Conservation (phyloP, 2,113 vertebrate species). For the Perca fluviatilis region DNA sequence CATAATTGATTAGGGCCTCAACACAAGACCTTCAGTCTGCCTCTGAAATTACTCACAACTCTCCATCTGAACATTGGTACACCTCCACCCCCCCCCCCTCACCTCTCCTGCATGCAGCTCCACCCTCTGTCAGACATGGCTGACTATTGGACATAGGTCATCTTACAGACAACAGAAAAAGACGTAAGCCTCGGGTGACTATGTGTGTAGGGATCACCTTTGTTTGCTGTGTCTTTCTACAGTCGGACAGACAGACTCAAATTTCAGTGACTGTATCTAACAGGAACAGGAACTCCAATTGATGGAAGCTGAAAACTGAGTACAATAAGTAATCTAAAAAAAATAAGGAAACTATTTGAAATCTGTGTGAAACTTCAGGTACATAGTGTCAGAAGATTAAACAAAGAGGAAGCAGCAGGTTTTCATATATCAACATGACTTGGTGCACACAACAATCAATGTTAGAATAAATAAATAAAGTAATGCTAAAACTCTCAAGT, state of each 20-base stretch:
- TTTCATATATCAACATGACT: too few species aligned
- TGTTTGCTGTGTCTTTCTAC: background rate
- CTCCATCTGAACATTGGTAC: constrained; percentile 17
- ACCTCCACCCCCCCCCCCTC: constrained; percentile 9
- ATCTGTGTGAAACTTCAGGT: background rate
- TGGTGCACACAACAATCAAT: background rate
- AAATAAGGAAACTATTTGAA: background rate
- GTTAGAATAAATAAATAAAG: background rate
- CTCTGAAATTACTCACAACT: constrained; percentile 47
- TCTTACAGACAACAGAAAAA: constrained; percentile 56
- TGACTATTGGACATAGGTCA: constrained; percentile 44
- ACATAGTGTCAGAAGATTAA: background rate
- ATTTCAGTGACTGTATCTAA: background rate
- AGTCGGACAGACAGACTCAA: background rate
- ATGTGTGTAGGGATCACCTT: background rate
- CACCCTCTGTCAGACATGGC: constrained; percentile 62
- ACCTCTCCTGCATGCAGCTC: constrained; percentile 31
- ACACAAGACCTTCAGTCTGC: constrained; percentile 48
- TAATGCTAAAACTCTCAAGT: too few species aligned
- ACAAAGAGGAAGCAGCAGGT: too few species aligned
- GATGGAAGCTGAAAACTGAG: background rate
- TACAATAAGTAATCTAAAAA: background rate
- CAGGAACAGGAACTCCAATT: background rate
- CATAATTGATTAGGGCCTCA: constrained; percentile 68
- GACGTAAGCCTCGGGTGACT: constrained; percentile 3